Base-by-base conservation (phyloP, 1,140 invertebrate species). In the Ceratoteleas bidentatus region DNA sequence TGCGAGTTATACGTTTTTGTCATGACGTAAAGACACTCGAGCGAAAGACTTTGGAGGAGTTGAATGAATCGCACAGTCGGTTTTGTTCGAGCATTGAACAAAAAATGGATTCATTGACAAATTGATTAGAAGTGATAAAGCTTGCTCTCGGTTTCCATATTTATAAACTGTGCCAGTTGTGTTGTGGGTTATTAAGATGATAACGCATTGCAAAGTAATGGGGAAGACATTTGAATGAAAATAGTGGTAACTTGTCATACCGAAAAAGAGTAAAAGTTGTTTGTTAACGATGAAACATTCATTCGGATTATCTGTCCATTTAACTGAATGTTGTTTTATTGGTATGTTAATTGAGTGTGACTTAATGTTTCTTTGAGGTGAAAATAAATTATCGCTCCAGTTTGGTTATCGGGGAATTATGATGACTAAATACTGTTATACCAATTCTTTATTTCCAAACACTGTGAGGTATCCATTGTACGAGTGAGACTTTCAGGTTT, bases 321-420 rank as follows among this genome's bases (percentile, higher is more conserved):
- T 43, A 3, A 43, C 40, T 43, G 40, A 10, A 10, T 2, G 40
- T 43, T 43, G 40, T 43, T 43, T 43, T 43, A n/a, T 43, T 43
- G 9, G 40, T 43, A 10, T 43, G 40, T 43, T n/a, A 43, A 43
- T 43, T 43, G 8, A n/a, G n/a, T 43, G 8, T 43, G 40, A n/a
- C n/a, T 43, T 43, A 43, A n/a, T 43, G n/a, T 43, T 43, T 43
- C 8, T 43, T 43, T n/a, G n/a, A 10, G 9, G n/a, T 43, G 40
- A 43, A 43, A 43, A 43, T 10, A 43, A 9, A 43, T 9, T 43
- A 43, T 43, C n/a, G 61, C 16, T 64, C 49, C 34, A 64, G 38
- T 64, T 64, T 64, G 36, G 47, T 52, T 64, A 64, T 64, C 61
- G 15, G 15, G 15, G 15, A 52, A 64, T 64, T 64, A 52, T 52